Percentiles rank a stretch among this genome's conserved stretches.
phyloP scores from a whole-genome alignment of 2,888 invertebrate genomes.

The Drosophila paucipuncta region DNA sequence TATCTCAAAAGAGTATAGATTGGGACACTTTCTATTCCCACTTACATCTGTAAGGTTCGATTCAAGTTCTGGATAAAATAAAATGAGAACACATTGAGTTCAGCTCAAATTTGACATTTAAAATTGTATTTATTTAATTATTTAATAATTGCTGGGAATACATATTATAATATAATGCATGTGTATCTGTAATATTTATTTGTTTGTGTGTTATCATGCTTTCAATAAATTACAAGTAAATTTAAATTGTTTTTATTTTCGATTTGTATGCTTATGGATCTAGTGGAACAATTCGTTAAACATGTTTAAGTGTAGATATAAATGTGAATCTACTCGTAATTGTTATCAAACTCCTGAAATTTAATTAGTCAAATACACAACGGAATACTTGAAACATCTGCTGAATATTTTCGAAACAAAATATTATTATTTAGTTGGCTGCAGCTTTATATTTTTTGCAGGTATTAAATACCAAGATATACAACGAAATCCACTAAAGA shows the following conservation, averaged over 20 bases:
- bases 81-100: conserved; percentile 26
- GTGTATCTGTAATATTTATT: conserved; percentile 41
- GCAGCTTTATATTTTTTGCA: conserved; percentile 2
- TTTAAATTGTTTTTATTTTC: conserved; percentile 61
- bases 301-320: conserved; percentile 46
- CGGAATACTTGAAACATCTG: conserved; percentile 15
- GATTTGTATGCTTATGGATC: conserved; percentile 61
- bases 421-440: conserved; percentile 7
- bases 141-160: conserved; percentile 81
- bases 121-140: conserved; percentile 82
- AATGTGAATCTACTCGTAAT: conserved; percentile 40
- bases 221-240: conserved; percentile 78
- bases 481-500: conserved; percentile 23
- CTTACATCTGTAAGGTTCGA: neutral
- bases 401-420: conserved; percentile 7
- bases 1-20: neutral
- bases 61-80: neutral
- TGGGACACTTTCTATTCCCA: neutral
- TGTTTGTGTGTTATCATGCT: conserved; percentile 52
- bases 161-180: conserved; percentile 65
- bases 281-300: conserved; percentile 77
- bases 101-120: conserved; percentile 75
- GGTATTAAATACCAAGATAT: conserved; percentile 59
- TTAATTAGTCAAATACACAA: conserved; percentile 16
- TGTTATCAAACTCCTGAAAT: conserved; percentile 25